Base-by-base conservation (phyloP, 2,888 invertebrate species). In the Drosophila lacicola region DNA sequence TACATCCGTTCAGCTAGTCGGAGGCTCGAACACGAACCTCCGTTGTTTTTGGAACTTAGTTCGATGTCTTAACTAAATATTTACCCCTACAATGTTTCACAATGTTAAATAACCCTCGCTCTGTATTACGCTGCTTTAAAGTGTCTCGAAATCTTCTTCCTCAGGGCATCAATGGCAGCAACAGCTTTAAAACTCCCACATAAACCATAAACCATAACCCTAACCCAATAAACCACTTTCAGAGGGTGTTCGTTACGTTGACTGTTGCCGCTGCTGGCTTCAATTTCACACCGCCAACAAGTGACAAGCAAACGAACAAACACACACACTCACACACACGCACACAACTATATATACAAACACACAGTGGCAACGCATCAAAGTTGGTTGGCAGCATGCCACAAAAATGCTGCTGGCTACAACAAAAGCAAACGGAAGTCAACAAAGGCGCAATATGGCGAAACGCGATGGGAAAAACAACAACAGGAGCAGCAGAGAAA, bases 231-330 rank as follows among this genome's bases (percentile, higher is more conserved):
- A 83, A 76, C 86, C 83, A 71, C 73, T 80, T 83, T 80, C 53
- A 17, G 78, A 66, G 70, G 65, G 58, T 60, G 62, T 65, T 53
- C 33, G 72, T 65, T 50, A 76, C 64, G 64, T 58, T 53, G 76
- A 57, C 56, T 70, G 54, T 58, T 71, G 68, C 50, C 53, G 60
- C 63, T 67, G 66, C 39, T 82, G 82, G 81, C 84, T 70, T 83
- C 87, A 86, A 81, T 82, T 83, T 83, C 78, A 78, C 87, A 76
- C 81, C 77, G 70, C 74, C 87, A 79, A 84, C 84, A 83, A 83
- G 82, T 83, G 82, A 87, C 87, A 84, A 60, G 65, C 54, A 73
- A 69, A 82, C 65, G 68, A 64, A 80, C 61, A 55, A 62, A 80
- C 50, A 53, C 33, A 53, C 3, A 25, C 34, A 17, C 45, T 39